These are phyloP conservation scores for Propithecus coquereli DNA, from an alignment of 2,113 vertebrate genomes.

Conservation along the genomic window DNA sequence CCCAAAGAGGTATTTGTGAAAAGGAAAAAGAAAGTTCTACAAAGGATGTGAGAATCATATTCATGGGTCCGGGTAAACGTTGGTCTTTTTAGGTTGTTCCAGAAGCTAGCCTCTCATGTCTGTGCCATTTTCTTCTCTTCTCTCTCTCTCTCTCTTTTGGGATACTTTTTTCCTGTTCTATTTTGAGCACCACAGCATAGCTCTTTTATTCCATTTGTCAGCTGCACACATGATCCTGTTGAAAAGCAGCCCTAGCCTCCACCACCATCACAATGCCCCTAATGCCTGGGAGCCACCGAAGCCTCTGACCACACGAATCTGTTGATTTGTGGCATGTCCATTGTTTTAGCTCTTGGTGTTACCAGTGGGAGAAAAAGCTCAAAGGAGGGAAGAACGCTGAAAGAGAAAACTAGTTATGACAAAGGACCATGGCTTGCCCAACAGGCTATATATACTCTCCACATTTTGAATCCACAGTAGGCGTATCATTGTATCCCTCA, in stretches of 20 bases:
- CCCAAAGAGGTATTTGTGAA: slow-evolving; percentile 52
- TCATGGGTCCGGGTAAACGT: slow-evolving; percentile 34
- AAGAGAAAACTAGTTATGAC: background rate
- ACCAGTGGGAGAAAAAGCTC: slow-evolving; percentile 2
- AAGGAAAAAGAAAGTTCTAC: slow-evolving; percentile 26
- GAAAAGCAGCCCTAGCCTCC: slow-evolving; percentile 52
- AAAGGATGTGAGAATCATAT: slow-evolving; percentile 52
- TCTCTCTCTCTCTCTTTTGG: slow-evolving; percentile 36
- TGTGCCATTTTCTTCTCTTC: slow-evolving; percentile 37
- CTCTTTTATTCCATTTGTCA: slow-evolving; percentile 72
- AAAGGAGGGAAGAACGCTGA: background rate
- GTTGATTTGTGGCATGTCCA: slow-evolving; percentile 52
- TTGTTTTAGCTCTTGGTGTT: slow-evolving; percentile 53
- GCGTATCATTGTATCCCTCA: background rate
- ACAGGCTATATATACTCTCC: background rate
- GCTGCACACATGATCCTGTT: slow-evolving; percentile 45
- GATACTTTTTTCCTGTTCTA: slow-evolving; percentile 68
- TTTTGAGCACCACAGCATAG: slow-evolving; percentile 60
- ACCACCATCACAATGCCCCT: background rate
- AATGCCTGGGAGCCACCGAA: background rate
- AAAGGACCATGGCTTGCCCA: background rate
- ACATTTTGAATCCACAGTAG: background rate
- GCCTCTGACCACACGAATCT: slow-evolving; percentile 30
- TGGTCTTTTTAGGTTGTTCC: slow-evolving; percentile 58
- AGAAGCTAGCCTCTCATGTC: slow-evolving; percentile 64